These are phyloP conservation scores for Podarcis raffonei DNA, from an alignment of 2,113 vertebrate species.

Conservation along the genomic window DNA sequence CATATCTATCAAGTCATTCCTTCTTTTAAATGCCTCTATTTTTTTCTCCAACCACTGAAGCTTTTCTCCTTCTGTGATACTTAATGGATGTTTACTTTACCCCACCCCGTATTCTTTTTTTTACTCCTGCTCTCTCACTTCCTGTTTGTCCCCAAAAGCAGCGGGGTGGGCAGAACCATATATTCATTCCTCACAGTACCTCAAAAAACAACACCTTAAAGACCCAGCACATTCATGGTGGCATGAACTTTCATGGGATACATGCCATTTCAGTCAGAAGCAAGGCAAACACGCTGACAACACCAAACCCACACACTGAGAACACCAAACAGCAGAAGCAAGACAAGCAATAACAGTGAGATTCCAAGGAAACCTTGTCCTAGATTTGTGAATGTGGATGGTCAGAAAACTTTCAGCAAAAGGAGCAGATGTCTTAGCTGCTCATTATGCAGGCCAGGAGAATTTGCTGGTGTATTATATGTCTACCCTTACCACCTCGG, in stretches of 20 bases:
- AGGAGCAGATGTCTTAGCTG: neutral
- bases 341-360: neutral
- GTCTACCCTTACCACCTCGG: neutral
- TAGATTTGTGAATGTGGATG: neutral
- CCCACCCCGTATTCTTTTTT: neutral
- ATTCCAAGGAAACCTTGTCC: neutral
- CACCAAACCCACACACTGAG: neutral
- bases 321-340: neutral
- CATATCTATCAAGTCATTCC: neutral
- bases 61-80: neutral
- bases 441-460: neutral
- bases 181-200: too few species aligned
- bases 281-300: neutral
- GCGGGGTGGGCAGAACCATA: neutral
- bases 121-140: neutral
- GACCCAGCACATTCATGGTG: neutral
- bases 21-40: neutral
- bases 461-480: neutral
- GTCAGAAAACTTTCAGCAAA: neutral
- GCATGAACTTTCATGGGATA: neutral
- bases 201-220: neutral
- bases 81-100: neutral
- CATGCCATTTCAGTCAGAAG: neutral
- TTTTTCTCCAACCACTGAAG: neutral
- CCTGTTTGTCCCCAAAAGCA: neutral